phyloP scores from a whole-genome alignment of 2,888 invertebrate species.

The Chloromyia formosa region DNA sequence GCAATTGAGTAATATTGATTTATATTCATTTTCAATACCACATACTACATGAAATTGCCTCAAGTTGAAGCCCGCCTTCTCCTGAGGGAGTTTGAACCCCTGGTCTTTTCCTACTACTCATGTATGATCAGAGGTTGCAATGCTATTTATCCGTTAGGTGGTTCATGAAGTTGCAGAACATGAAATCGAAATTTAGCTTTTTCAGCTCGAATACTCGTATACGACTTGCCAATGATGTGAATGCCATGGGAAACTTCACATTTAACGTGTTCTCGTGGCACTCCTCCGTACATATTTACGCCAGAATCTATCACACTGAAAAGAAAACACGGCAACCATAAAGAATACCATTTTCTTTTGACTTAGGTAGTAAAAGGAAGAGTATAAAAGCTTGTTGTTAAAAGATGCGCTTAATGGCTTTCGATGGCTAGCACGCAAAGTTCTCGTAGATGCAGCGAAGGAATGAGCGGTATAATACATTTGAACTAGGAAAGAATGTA shows the following conservation, averaged over 20 bases:
- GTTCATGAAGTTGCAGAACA: background rate
- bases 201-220: conserved; percentile 4
- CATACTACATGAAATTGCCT: no score
- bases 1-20: no score
- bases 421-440: no score
- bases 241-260: conserved; percentile 17
- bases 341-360: conserved; percentile 1
- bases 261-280: background rate
- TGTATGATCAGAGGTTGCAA: no score
- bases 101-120: no score
- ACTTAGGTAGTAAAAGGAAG: conserved; percentile 23
- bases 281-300: no score
- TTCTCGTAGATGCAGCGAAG: no score
- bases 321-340: conserved; percentile 8
- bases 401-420: background rate
- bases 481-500: no score
- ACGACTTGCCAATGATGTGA: background rate
- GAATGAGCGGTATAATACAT: no score
- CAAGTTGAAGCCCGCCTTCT: background rate
- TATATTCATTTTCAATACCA: no score
- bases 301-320: background rate
- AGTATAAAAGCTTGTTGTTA: background rate
- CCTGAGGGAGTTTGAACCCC: background rate
- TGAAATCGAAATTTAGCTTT: conserved; percentile 25
- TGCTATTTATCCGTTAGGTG: no score